Conservation (phyloP, 2,888 invertebrate species). For the Synanthedon myopaeformis region DNA sequence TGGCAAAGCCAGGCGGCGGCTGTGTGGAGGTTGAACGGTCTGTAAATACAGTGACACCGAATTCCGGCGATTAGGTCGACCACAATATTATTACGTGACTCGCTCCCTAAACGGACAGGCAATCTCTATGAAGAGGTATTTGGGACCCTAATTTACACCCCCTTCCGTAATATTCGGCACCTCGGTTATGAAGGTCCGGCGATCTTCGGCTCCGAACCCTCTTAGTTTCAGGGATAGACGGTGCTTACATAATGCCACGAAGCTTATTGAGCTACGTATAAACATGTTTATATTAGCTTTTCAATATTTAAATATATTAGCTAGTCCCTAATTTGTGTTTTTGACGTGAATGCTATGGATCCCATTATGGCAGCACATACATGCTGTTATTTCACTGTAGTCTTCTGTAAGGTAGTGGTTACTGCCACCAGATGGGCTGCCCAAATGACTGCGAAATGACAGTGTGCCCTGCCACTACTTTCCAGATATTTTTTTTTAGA, state of each 20-base stretch:
- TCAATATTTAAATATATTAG: no score
- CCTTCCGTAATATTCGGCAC: slow-evolving; percentile 53
- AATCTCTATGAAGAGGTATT: slow-evolving; percentile 63
- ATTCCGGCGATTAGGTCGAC: slow-evolving; percentile 41
- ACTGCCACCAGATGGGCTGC: no score
- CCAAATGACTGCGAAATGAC: no score
- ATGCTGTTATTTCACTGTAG: no score
- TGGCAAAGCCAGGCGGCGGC: slow-evolving; percentile 2
- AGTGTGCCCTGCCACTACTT: no score
- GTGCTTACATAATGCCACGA: slow-evolving; percentile 7
- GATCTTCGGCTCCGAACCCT: slow-evolving; percentile 20
- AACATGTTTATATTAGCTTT: no score
- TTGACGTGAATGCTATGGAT: no score
- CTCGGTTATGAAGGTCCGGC: slow-evolving; percentile 48
- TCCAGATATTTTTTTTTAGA: no score
- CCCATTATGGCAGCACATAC: no score
- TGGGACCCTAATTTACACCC: slow-evolving; percentile 64
- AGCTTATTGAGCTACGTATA: background rate
- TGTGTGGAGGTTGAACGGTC: slow-evolving; percentile 16
- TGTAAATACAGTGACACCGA: slow-evolving; percentile 32
- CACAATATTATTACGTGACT: slow-evolving; percentile 62
- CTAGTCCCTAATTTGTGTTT: no score
- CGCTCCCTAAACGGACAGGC: slow-evolving; percentile 47
- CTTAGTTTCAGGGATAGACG: slow-evolving; percentile 19
- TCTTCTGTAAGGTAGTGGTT: no score